These are phyloP conservation scores for Sialia sialis DNA, from an alignment of 2,113 vertebrate species.

Conservation along the genomic window DNA sequence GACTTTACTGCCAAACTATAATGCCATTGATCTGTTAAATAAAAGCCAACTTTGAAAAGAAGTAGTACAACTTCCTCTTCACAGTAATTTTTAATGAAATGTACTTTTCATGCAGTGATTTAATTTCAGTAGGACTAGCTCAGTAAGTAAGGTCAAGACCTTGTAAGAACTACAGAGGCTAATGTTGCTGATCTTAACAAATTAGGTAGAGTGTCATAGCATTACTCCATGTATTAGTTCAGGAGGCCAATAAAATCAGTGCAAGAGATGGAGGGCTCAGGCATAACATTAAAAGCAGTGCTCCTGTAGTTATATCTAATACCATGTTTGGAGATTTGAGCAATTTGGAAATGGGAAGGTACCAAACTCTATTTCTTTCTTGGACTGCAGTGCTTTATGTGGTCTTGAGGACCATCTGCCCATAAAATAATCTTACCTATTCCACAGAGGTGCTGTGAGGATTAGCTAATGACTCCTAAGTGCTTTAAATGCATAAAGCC, in stretches of 20 bases:
- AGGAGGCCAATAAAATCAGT: not conserved
- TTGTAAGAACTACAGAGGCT: not conserved
- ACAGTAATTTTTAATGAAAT: conserved; percentile 14
- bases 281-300: not conserved
- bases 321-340: not conserved
- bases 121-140: conserved; percentile 1
- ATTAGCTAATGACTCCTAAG: not conserved
- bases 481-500: not conserved
- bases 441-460: not conserved
- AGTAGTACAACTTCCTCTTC: not conserved
- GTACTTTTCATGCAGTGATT: not conserved
- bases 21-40: not conserved
- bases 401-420: not conserved
- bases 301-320: not conserved
- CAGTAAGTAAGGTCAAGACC: not conserved
- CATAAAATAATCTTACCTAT: not conserved
- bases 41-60: conserved; percentile 10
- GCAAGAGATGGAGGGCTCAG: not conserved
- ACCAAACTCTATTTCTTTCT: not conserved
- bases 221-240: not conserved
- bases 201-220: not conserved
- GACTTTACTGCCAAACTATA: not conserved
- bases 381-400: not conserved
- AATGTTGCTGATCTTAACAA: not conserved
- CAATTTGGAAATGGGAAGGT: not conserved